Percentiles rank a stretch among this genome's conserved stretches.
Conservation (phyloP, 2,797 vertebrate genomes). For the Malurus leucopterus region DNA sequence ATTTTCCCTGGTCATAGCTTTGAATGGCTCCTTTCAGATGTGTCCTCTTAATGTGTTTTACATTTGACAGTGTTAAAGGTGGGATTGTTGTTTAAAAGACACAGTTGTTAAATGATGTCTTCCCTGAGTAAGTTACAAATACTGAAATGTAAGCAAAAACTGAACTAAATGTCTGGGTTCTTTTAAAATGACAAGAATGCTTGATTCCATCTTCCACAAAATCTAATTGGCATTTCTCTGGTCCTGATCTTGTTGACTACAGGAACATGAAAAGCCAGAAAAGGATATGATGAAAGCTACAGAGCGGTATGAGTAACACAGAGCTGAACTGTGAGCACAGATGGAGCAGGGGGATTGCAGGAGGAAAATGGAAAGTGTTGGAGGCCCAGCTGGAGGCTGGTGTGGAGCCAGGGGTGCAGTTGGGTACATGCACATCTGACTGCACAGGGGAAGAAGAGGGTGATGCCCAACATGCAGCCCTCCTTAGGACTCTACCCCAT, state of each 20-base stretch:
- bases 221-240: not conserved
- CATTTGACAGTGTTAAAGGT: not conserved
- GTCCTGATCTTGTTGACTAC: not conserved
- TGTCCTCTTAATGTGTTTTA: not conserved
- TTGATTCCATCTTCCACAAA: not conserved
- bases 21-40: not conserved
- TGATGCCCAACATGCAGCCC: not conserved
- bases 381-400: not conserved
- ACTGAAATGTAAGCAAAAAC: not conserved
- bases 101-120: not conserved
- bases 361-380: not conserved
- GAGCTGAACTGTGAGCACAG: not conserved
- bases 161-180: not conserved
- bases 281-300: not conserved
- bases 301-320: not conserved
- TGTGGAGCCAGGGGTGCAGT: not conserved
- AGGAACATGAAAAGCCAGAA: not conserved
- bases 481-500: fast-evolving
- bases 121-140: not conserved
- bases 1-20: not conserved
- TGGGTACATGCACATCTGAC: fast-evolving
- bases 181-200: not conserved
- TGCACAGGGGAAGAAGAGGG: not conserved
- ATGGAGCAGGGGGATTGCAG: not conserved
- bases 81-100: not conserved